Base-by-base conservation (phyloP, 2,797 vertebrate species). In the Enteromius fasciolatus region DNA sequence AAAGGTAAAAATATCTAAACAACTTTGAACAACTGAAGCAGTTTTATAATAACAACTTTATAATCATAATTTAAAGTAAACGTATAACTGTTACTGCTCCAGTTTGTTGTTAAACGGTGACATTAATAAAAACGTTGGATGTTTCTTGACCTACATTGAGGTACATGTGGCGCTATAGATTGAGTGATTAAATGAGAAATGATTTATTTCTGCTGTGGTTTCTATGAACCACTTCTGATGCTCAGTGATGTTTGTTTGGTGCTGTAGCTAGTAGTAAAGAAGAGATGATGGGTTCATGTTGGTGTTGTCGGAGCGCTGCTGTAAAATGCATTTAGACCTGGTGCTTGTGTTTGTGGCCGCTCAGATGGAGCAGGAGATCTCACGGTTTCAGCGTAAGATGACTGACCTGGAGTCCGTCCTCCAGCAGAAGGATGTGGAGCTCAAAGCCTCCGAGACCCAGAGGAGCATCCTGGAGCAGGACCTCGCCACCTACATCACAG, bases 291-390 rank as follows among this genome's bases (percentile, higher is more conserved):
- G 8, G 3, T 57, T 57, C 31, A 33, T 0, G n/a, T 28, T 28
- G 36, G 6, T 36, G 36, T 7, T 36, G 36, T 36, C 36, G 0
- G 36, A 36, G 36, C 36, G 36, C 36, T 41, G 39, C 84, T 88
- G 76, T 85, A 78, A 87, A 86, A 84, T 80, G 85, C 84, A 84
- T 84, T 87, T 76, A 88, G 84, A 88, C 74, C 78, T 85, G 84
- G 73, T 88, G 72, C 85, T 86, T 88, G 77, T 88, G 86, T 88
- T 88, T 87, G 87, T 87, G 86, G 80, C 86, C 66, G 52, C 86
- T n/a, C 87, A 99, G 98, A 98, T 99, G 95, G 98, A 99, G 93
- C 98, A 98, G 95, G 97, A 99, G 94, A 97, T 98, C 94, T 98
- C 97, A 84, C 96, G 96, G 81, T 97, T 98, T 93, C 98, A 99